Conservation (phyloP, 2,113 vertebrate genomes). For the Malurus alboscapulatus region DNA sequence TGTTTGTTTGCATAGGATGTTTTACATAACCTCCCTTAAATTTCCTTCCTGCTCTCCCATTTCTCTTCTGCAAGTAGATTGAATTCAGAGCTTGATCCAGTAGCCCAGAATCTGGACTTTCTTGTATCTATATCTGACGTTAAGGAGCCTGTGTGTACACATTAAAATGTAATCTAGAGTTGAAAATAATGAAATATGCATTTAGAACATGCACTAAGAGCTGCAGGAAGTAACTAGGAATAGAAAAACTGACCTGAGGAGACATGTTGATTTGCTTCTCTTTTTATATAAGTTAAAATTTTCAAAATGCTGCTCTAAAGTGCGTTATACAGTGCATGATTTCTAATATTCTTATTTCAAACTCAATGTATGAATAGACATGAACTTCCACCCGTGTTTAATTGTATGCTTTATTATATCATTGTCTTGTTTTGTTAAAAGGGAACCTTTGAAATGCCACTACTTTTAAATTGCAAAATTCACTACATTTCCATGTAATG, state of each 20-base stretch:
- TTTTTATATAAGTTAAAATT: neutral
- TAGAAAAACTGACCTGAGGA: neutral
- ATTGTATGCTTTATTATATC: neutral
- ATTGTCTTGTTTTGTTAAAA: neutral
- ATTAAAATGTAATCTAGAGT: neutral
- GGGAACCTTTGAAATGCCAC: neutral
- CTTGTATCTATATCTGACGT: neutral
- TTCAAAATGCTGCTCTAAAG: neutral
- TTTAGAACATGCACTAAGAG: neutral
- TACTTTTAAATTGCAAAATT: neutral
- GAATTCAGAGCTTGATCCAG: neutral
- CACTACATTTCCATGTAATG: neutral
- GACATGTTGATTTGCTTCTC: neutral
- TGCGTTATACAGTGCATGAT: neutral
- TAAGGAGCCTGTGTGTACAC: neutral
- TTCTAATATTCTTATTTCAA: neutral
- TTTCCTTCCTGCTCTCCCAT: neutral
- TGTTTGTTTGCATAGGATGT: neutral
- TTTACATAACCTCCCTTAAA: neutral
- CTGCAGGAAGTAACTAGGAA: neutral
- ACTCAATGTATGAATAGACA: neutral
- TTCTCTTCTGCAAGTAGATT: neutral
- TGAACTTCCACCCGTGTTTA: neutral
- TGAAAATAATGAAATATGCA: neutral
- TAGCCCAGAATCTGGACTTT: neutral